A percentile compares a stretch with the other conserved stretches of the same genome.
These are phyloP conservation scores for Margarornis squamiger DNA, from an alignment of 2,797 vertebrate genomes.

Conservation along the genomic window DNA sequence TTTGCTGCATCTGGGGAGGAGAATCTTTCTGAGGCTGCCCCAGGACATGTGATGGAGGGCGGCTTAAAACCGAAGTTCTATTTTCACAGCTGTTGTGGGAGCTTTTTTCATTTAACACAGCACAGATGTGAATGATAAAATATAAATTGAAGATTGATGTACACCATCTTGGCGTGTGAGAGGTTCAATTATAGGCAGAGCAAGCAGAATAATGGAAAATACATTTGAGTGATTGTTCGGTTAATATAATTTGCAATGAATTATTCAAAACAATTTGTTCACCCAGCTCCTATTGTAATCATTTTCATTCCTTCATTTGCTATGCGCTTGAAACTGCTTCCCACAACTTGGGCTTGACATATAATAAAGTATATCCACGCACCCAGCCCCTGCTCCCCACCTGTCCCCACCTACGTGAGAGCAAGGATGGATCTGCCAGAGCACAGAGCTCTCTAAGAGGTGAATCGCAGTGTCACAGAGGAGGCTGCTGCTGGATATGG, in stretches of 20 bases:
- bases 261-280: constrained; percentile 64
- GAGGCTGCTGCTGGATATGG: background rate
- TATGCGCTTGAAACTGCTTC: background rate
- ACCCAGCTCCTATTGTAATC: constrained; percentile 34
- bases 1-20: background rate
- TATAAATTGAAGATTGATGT: constrained; percentile 38
- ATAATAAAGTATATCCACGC: background rate
- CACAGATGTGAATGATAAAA: constrained; percentile 50
- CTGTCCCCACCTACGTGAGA: background rate
- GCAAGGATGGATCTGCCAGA: background rate
- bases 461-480: background rate
- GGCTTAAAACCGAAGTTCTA: background rate
- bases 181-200: constrained; percentile 41
- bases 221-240: constrained; percentile 40
- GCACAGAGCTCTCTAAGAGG: constrained; percentile 35
- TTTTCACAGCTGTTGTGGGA: constrained; percentile 54
- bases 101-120: constrained; percentile 22
- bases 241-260: constrained; percentile 59
- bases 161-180: background rate
- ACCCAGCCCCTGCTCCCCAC: background rate
- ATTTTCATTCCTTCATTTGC: constrained; percentile 7
- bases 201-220: constrained; percentile 57
- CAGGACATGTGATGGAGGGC: background rate
- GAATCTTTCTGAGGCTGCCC: background rate
- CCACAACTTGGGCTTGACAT: background rate